A percentile compares a stretch with the other conserved stretches of the same genome.
Evolutionary conservation across 2,113 vertebrate species (phyloP).

Genomic region (Tragelaphus imberbis): DNA sequence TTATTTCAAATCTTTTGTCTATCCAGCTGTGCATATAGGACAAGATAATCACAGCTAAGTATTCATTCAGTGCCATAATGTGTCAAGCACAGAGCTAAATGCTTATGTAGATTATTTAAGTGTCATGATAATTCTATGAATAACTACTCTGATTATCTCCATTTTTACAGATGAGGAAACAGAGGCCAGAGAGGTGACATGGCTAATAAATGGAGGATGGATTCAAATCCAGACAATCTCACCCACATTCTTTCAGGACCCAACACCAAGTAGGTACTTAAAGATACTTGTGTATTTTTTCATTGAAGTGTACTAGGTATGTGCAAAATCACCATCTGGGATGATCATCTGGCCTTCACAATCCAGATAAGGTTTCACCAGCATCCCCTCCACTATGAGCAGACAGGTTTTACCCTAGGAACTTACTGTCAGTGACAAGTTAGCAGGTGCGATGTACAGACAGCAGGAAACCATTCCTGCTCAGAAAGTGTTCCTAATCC

Average conservation of each 20-base stretch:
- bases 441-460: not conserved
- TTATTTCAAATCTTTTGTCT: conserved; percentile 29
- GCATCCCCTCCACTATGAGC: not conserved
- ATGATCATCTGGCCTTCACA: not conserved
- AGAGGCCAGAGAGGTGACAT: not conserved
- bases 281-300: not conserved
- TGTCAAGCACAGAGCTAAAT: not conserved
- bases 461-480: not conserved
- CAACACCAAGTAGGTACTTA: not conserved
- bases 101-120: conserved; percentile 21
- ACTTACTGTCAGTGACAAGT: not conserved
- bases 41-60: conserved; percentile 28
- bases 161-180: not conserved
- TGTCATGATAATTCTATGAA: conserved; percentile 8
- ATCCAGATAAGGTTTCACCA: not conserved
- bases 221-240: not conserved
- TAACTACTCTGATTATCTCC: conserved; percentile 17
- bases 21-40: conserved; percentile 15
- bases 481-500: not conserved
- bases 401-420: not conserved
- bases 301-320: not conserved
- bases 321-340: not conserved
- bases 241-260: not conserved
- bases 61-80: not conserved
- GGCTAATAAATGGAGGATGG: not conserved